phyloP scores from a whole-genome alignment of 2,113 vertebrate genomes.

The Lamprologus callipterus region DNA sequence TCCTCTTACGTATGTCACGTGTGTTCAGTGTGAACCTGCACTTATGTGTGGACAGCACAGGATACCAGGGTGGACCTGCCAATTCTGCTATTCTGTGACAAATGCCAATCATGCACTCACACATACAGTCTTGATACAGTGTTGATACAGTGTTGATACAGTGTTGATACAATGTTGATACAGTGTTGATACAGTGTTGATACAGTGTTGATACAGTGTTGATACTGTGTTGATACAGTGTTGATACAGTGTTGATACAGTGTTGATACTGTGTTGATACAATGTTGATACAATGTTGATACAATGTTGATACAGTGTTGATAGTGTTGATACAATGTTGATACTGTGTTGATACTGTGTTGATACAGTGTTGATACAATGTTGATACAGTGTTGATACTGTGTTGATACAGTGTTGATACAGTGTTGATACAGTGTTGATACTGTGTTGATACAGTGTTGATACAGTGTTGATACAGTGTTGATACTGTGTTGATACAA shows the following conservation, averaged over 20 bases:
- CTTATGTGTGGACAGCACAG: neutral
- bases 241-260: fast-evolving
- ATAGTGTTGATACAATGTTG: fast-evolving
- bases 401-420: fast-evolving
- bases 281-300: fast-evolving
- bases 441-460: fast-evolving
- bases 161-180: fast-evolving
- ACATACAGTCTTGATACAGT: fast-evolving
- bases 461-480: fast-evolving
- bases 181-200: fast-evolving
- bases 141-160: fast-evolving
- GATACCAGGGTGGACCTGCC: neutral
- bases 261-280: no score
- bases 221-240: fast-evolving
- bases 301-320: fast-evolving
- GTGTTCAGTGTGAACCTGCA: neutral
- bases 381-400: fast-evolving
- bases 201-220: fast-evolving
- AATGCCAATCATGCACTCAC: neutral
- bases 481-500: fast-evolving
- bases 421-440: fast-evolving
- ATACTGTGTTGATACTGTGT: fast-evolving
- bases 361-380: fast-evolving
- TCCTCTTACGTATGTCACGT: neutral
- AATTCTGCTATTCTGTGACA: neutral